Base-by-base conservation (phyloP, 2,888 invertebrate genomes). In the Drosophila suboccidentalis region DNA sequence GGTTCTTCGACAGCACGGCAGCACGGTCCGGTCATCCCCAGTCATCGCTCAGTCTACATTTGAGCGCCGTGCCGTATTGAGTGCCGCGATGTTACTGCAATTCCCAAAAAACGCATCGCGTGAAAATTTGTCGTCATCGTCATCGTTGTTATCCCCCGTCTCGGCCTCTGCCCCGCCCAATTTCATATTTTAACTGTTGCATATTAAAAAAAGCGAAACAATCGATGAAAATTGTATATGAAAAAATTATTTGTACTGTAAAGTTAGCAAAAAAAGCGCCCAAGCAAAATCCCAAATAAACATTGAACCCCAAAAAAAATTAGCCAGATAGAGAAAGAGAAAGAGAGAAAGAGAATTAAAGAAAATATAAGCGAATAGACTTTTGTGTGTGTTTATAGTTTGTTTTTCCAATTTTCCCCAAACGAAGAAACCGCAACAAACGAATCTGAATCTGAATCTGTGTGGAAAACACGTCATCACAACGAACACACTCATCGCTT, bases 51-150 rank as follows among this genome's bases (percentile, higher is more conserved):
- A 89, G 88, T 89, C 81, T 73, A 71, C 70, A 69, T 78, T 79
- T 72, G 88, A 87, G 77, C 79, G 81, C 74, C 76, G 90, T 78
- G 73, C 77, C 50, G 80, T 89, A 63, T 65, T 77, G 77, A 70
- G 68, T 78, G 77, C 75, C 64, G 71, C 79, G 65, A 75, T 85
- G 82, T 71, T 41, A 68, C 76, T 73, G 87, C 80, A 70, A 74
- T 58, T 41, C 49, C 58, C 58, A 19, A 41, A 34, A 57, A 62
- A 75, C 69, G 88, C 80, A 66, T 49, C 50, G 68, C 50, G 63
- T 66, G 41, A 66, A 51, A 72, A 50, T 41, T 68, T 53, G 55
- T 67, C 64, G 43, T 47, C 51, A 38, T 63, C 66, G 62, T 17
- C 26, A 29, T 41, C 29, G n/a, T 15, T 15, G 38, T 34, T 34